Conservation (phyloP, 2,888 invertebrate species). For the Hirtodrosophila trivittata region DNA sequence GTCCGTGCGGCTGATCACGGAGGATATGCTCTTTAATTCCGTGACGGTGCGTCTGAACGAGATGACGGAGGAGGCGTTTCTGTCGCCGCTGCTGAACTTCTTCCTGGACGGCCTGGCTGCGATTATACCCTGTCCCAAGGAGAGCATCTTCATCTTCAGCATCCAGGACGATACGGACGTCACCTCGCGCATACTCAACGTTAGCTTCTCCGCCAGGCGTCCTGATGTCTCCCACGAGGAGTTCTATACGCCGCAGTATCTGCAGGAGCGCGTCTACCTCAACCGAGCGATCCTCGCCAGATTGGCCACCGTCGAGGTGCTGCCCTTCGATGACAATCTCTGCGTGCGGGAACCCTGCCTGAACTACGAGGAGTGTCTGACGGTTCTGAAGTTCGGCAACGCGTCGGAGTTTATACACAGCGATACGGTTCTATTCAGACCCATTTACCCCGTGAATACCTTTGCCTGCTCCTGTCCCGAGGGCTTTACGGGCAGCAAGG, state of each 20-base stretch:
- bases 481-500: slow-evolving; percentile 95
- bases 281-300: slow-evolving; percentile 94
- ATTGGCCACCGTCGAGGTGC: slow-evolving; percentile 94
- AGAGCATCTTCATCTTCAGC: slow-evolving; percentile 96
- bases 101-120: slow-evolving; percentile 96
- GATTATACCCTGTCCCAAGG: slow-evolving; percentile 95
- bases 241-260: slow-evolving; percentile 94
- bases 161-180: slow-evolving; percentile 97
- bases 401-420: slow-evolving; percentile 95
- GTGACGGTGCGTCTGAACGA: slow-evolving; percentile 96
- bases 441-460: slow-evolving; percentile 97
- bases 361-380: slow-evolving; percentile 96
- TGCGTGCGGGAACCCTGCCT: slow-evolving; percentile 97
- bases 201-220: slow-evolving; percentile 94
- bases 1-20: slow-evolving; percentile 94
- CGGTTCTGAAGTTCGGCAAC: slow-evolving; percentile 95
- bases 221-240: slow-evolving; percentile 91
- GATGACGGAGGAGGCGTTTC: slow-evolving; percentile 96
- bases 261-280: slow-evolving; percentile 96
- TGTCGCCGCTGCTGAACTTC: slow-evolving; percentile 93
- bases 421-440: slow-evolving; percentile 94
- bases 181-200: slow-evolving; percentile 93
- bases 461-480: slow-evolving; percentile 96
- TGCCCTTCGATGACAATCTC: slow-evolving; percentile 98
- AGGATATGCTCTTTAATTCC: slow-evolving; percentile 96